Conservation (phyloP, 2,797 vertebrate species). For the Gorsachius magnificus region DNA sequence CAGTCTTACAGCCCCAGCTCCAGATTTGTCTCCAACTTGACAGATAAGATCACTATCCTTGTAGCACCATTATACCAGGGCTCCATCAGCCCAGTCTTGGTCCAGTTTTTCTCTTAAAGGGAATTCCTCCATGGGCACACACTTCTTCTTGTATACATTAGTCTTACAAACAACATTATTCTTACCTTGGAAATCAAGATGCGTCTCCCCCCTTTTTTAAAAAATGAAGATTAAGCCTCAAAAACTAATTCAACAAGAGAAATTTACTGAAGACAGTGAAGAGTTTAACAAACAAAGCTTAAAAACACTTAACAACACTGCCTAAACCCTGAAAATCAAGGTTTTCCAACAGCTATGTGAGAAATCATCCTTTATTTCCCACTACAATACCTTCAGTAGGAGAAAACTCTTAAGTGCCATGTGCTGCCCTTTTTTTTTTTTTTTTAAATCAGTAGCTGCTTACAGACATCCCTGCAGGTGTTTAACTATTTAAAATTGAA, state of each 20-base stretch:
- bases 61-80: not conserved
- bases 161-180: not conserved
- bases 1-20: not conserved
- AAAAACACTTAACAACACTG: not conserved
- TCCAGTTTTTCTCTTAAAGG: not conserved
- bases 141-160: too few relatives aligned
- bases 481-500: conserved; percentile 9
- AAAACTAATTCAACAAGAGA: not conserved
- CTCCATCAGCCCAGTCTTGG: not conserved
- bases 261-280: not conserved
- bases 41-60: not conserved
- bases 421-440: not conserved
- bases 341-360: not conserved
- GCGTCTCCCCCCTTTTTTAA: rapidly evolving
- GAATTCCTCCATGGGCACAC: not conserved
- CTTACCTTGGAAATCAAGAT: not conserved
- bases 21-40: not conserved
- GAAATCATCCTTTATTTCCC: not conserved
- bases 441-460: not conserved
- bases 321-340: not conserved
- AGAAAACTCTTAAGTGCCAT: not conserved
- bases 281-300: not conserved
- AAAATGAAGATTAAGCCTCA: not conserved
- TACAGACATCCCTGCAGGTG: not conserved
- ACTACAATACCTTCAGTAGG: not conserved